Percentiles rank a stretch among this genome's conserved stretches.
Evolutionary conservation across 2,888 invertebrate genomes (phyloP).

Genomic region (Eudiplozoon nipponicum): DNA sequence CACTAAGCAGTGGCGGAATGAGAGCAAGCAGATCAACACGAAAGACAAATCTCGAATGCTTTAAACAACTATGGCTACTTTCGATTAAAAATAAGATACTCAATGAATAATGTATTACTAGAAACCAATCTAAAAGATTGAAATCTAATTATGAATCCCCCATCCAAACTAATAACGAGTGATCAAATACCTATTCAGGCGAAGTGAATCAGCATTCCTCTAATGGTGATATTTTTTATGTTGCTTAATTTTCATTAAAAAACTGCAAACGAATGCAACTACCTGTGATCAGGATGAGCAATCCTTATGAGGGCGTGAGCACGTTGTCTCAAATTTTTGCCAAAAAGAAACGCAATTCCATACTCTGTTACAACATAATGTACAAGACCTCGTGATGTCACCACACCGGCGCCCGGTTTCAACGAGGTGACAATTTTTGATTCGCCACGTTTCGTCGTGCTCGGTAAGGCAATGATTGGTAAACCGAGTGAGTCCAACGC

Average conservation of each 20-base stretch:
- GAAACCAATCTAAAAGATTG: too few relatives aligned
- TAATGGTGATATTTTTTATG: neutral
- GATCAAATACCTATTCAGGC: too few relatives aligned
- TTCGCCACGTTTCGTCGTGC: slow-evolving; percentile 43
- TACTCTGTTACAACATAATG: slow-evolving; percentile 71
- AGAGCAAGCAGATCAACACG: too few relatives aligned
- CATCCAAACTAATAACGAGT: too few relatives aligned
- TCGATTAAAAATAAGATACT: too few relatives aligned
- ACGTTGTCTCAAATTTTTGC: slow-evolving; percentile 53
- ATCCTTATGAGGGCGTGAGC: slow-evolving; percentile 57
- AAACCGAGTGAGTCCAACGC: slow-evolving; percentile 51
- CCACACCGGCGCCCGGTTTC: slow-evolving; percentile 63
- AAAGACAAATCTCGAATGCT: too few relatives aligned
- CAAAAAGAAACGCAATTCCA: slow-evolving; percentile 57
- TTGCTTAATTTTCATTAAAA: neutral
- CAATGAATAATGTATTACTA: too few relatives aligned
- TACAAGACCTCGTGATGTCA: slow-evolving; percentile 57
- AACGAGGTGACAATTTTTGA: slow-evolving; percentile 51
- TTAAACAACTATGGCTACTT: too few relatives aligned
- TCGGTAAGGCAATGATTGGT: slow-evolving; percentile 60
- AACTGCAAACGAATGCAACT: neutral
- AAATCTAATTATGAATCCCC: too few relatives aligned
- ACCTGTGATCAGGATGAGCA: slow-evolving; percentile 53
- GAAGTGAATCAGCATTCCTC: too few relatives aligned
- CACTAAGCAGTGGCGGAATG: too few relatives aligned